Percentiles rank a stretch among this genome's conserved stretches.
Evolutionary conservation across 2,888 invertebrate genomes (phyloP).

Genomic region (Allygus modestus): DNA sequence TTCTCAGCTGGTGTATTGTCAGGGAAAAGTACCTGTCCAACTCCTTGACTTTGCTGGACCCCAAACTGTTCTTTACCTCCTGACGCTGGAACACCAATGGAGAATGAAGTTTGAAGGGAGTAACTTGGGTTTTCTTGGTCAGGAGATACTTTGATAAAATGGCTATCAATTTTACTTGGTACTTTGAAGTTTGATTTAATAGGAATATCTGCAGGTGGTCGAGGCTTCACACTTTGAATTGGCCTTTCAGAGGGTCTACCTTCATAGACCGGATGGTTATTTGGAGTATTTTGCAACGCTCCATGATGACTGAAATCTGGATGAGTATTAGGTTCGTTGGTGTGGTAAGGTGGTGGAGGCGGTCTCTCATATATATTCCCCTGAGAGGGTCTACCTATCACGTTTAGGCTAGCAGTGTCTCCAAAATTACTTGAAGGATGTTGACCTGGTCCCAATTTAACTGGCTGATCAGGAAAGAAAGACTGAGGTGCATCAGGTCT

Average conservation of each 20-base stretch:
- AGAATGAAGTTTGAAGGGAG: constrained; percentile 71
- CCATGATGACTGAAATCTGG: constrained; percentile 11
- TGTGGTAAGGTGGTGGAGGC: neutral
- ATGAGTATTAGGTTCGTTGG: neutral
- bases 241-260: constrained; percentile 59
- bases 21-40: constrained; percentile 70
- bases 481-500: constrained; percentile 61
- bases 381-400: constrained; percentile 20
- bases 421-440: constrained; percentile 51
- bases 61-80: constrained; percentile 63
- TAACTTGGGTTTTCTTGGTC: constrained; percentile 70
- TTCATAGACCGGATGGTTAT: constrained; percentile 56
- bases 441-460: constrained; percentile 38
- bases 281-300: neutral
- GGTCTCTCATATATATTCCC: constrained; percentile 51
- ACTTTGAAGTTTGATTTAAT: constrained; percentile 61
- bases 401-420: constrained; percentile 17
- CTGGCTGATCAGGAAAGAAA: constrained; percentile 60
- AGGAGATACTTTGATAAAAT: constrained; percentile 67
- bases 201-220: constrained; percentile 15
- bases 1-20: constrained; percentile 65
- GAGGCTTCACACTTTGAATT: constrained; percentile 25
- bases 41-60: constrained; percentile 65
- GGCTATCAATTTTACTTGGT: constrained; percentile 66
- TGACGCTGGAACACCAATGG: constrained; percentile 68